These are phyloP conservation scores for Pseudococcus viburni DNA, from an alignment of 2,888 invertebrate genomes.

Conservation along the genomic window DNA sequence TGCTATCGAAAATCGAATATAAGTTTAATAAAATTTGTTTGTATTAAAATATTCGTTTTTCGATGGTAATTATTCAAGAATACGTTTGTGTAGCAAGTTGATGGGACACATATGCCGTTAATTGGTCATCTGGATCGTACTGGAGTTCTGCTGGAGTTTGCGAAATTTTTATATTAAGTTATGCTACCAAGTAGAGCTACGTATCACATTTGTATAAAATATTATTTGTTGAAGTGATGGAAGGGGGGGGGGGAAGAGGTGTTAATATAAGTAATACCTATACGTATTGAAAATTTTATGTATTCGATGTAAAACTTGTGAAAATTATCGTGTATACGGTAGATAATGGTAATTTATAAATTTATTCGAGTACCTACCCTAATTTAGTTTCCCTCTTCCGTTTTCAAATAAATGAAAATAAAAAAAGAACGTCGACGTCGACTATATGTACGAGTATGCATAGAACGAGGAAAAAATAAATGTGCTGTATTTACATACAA, in stretches of 20 bases:
- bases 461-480: neutral
- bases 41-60: constrained; percentile 56
- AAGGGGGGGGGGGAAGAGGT: too few relatives aligned
- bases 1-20: constrained; percentile 56
- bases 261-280: too few relatives aligned
- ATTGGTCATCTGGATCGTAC: neutral
- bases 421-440: constrained; percentile 4
- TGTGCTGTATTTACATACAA: neutral
- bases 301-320: neutral
- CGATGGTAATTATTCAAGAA: constrained; percentile 52
- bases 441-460: neutral
- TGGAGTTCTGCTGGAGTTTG: neutral
- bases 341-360: neutral
- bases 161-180: neutral
- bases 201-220: too few relatives aligned
- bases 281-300: neutral
- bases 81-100: neutral
- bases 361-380: neutral
- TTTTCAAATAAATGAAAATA: neutral
- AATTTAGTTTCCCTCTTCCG: neutral
- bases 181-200: neutral
- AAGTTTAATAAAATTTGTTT: constrained; percentile 51
- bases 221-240: too few relatives aligned
- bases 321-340: neutral
- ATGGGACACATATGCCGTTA: neutral